Percentiles rank a stretch among this genome's conserved stretches.
Evolutionary conservation across 2,888 invertebrate genomes (phyloP).

Genomic region (Trimorus sp.): DNA sequence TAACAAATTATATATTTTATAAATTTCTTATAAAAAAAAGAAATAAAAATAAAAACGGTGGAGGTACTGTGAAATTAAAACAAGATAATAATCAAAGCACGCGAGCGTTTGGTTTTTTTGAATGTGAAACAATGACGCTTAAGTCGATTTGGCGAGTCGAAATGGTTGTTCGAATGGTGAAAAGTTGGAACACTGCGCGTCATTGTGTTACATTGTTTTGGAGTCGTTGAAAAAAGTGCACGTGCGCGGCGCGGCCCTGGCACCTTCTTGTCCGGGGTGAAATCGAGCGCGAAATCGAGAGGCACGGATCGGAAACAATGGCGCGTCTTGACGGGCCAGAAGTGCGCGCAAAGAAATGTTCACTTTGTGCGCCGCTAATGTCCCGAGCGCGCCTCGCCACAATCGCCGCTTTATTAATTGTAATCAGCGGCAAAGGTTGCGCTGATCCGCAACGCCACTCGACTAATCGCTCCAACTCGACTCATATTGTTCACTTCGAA

Average conservation of each 20-base stretch:
- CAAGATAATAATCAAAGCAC: constrained; percentile 3
- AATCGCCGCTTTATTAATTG: constrained; percentile 63
- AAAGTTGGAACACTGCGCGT: constrained; percentile 36
- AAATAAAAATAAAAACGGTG: too few relatives aligned
- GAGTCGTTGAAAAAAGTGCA: constrained; percentile 29
- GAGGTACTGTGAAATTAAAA: too few relatives aligned
- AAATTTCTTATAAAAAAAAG: too few relatives aligned
- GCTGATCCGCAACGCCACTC: constrained; percentile 66
- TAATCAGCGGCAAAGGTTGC: constrained; percentile 68
- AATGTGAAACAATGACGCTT: not conserved
- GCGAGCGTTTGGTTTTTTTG: constrained; percentile 23
- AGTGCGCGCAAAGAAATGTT: constrained; percentile 44
- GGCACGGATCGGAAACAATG: constrained; percentile 52
- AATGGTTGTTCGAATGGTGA: constrained; percentile 30
- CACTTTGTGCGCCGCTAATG: constrained; percentile 45
- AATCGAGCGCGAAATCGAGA: constrained; percentile 58
- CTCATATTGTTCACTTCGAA: constrained; percentile 48
- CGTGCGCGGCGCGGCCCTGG: constrained; percentile 33
- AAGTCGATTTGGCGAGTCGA: not conserved
- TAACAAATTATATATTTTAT: too few relatives aligned
- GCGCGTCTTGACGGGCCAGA: constrained; percentile 36
- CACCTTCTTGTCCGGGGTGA: constrained; percentile 36
- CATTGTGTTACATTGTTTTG: constrained; percentile 56
- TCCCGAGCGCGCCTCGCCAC: constrained; percentile 37
- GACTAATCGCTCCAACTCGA: constrained; percentile 69